phyloP scores from a whole-genome alignment of 2,113 vertebrate genomes.

The Amia ocellicauda region DNA sequence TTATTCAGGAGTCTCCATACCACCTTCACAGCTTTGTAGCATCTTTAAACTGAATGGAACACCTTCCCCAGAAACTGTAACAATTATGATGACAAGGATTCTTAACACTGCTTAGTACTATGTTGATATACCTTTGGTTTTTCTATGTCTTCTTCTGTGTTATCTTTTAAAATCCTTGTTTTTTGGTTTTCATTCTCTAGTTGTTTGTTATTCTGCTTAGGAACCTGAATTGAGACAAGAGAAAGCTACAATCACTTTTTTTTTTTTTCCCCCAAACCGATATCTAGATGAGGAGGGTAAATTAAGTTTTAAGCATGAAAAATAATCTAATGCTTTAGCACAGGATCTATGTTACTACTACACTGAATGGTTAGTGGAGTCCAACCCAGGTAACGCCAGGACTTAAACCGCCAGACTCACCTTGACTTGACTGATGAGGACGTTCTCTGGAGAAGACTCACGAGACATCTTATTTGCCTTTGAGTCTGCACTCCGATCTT shows the following conservation, averaged over 20 bases:
- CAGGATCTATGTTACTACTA: too few relatives aligned
- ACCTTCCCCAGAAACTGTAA: background rate
- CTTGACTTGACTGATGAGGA: conserved; percentile 54
- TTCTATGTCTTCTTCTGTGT: conserved; percentile 56
- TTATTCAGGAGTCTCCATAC: too few relatives aligned
- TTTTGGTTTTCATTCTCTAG: conserved; percentile 59
- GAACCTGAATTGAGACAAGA: conserved; percentile 28
- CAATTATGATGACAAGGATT: conserved; percentile 11
- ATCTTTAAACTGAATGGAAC: conserved; percentile 6
- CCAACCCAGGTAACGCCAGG: background rate
- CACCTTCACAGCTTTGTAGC: too few relatives aligned
- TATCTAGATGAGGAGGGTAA: background rate
- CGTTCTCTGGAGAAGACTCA: conserved; percentile 56
- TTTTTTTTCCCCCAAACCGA: background rate
- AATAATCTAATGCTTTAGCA: background rate
- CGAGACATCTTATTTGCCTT: conserved; percentile 60
- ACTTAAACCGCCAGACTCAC: conserved; percentile 35
- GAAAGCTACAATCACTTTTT: conserved; percentile 17
- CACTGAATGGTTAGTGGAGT: background rate
- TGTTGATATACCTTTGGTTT: conserved; percentile 30
- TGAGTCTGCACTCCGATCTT: conserved; percentile 53
- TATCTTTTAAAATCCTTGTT: conserved; percentile 59
- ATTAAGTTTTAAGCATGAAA: background rate
- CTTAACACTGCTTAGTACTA: conserved; percentile 6
- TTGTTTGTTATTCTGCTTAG: conserved; percentile 27